phyloP scores from a whole-genome alignment of 2,797 vertebrate genomes.

The Coranthus polyacanthus region DNA sequence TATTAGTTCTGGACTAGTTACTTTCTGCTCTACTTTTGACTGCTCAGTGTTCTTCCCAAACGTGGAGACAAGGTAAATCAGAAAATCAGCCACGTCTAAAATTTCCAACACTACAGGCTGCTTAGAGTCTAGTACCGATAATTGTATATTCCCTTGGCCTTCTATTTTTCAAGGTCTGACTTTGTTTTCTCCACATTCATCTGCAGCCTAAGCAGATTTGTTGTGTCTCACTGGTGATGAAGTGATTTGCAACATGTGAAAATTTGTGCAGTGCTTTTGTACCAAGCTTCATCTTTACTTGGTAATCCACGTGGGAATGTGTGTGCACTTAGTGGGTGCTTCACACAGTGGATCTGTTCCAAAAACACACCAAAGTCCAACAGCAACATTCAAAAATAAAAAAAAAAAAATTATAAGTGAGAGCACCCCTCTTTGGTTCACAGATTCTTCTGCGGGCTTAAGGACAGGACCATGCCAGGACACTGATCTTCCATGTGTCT shows the following conservation, averaged over 20 bases:
- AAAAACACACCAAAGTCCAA: background rate
- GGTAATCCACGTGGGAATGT: constrained; percentile 13
- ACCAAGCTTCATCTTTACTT: background rate
- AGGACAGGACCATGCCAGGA: constrained; percentile 29
- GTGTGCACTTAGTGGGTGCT: background rate
- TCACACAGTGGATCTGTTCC: background rate
- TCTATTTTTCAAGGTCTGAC: background rate
- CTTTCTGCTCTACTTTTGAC: too few relatives aligned
- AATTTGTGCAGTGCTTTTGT: background rate
- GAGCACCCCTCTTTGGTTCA: background rate
- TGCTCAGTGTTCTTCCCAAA: too few relatives aligned
- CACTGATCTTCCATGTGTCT: constrained; percentile 36
- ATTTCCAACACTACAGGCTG: too few relatives aligned
- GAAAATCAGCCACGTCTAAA: too few relatives aligned
- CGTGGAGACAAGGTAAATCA: too few relatives aligned
- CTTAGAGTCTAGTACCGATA: background rate
- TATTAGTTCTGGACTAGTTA: too few relatives aligned
- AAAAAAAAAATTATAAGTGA: background rate
- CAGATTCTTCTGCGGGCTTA: constrained; percentile 22
- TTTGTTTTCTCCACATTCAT: constrained; percentile 2
- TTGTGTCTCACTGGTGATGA: constrained; percentile 25
- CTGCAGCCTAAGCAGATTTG: background rate
- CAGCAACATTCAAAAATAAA: background rate
- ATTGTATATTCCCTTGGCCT: background rate
- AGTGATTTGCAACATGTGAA: constrained; percentile 12